A percentile compares a stretch with the other conserved stretches of the same genome.
phyloP scores from a whole-genome alignment of 1,140 invertebrate species.

The Teleogryllus occipitalis region DNA sequence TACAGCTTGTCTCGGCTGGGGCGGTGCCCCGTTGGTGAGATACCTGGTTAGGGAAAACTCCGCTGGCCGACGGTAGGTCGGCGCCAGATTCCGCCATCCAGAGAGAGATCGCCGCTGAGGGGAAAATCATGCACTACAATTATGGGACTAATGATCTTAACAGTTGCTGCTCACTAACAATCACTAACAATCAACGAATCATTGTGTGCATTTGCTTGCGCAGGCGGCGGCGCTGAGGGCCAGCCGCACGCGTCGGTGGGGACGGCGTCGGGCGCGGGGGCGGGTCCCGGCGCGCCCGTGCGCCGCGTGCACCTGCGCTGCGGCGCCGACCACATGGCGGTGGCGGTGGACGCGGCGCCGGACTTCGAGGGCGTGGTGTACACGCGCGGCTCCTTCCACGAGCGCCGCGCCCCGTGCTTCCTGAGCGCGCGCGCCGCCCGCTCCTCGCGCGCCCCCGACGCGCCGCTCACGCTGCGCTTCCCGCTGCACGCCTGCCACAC shows the following conservation, averaged over 20 bases:
- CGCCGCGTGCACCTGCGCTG: conserved; percentile 44
- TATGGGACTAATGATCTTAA: too few relatives aligned
- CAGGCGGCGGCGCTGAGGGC: conserved; percentile 20
- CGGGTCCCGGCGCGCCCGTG: conserved; percentile 45
- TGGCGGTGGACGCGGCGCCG: conserved; percentile 40
- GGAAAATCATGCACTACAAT: too few relatives aligned
- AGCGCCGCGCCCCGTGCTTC: conserved; percentile 44
- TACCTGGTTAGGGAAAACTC: too few relatives aligned
- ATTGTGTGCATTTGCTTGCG: too few relatives aligned
- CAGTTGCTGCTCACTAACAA: too few relatives aligned
- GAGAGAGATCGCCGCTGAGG: too few relatives aligned
- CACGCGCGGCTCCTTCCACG: conserved; percentile 49
- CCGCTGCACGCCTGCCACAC: conserved; percentile 47
- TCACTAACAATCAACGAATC: too few relatives aligned
- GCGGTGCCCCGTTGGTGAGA: too few relatives aligned
- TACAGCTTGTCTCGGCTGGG: too few relatives aligned
- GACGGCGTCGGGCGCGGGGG: conserved; percentile 41
- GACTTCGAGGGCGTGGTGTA: conserved; percentile 53
- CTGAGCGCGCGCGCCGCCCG: conserved; percentile 39
- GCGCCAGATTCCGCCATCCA: too few relatives aligned
- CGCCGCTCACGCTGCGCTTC: conserved; percentile 42
- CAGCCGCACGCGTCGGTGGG: conserved; percentile 46
- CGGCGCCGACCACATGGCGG: conserved; percentile 44
- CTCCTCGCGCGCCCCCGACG: conserved; percentile 20
- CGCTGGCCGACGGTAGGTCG: too few relatives aligned